Evolutionary conservation across 64 coral and sea anemone species (phyloP).

Genomic region (Orbicella faveolata): DNA sequence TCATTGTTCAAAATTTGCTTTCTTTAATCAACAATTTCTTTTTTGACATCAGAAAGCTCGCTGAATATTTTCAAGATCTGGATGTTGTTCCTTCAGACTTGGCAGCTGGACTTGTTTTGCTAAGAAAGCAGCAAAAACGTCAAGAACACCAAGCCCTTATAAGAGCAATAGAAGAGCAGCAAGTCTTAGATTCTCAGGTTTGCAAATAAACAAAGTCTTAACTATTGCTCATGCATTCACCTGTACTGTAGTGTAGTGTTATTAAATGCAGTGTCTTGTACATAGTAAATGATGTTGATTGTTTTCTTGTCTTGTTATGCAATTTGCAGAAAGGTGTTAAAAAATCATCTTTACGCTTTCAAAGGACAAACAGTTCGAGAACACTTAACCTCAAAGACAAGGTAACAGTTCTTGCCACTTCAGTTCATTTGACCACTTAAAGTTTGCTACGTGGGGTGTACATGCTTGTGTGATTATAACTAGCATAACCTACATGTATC

Average conservation of each 20-base stretch:
- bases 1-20: background rate
- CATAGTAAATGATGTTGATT: background rate
- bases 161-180: slow-evolving; percentile 73
- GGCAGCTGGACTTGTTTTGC: slow-evolving; percentile 93
- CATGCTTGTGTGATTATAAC: background rate
- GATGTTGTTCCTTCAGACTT: slow-evolving; percentile 97
- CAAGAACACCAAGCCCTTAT: slow-evolving; percentile 74
- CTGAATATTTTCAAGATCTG: slow-evolving; percentile 92
- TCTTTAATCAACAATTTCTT: background rate
- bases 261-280: background rate
- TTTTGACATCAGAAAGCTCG: slow-evolving; percentile 63
- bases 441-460: background rate
- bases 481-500: too few species aligned
- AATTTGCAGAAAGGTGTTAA: slow-evolving; percentile 64
- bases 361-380: slow-evolving; percentile 70
- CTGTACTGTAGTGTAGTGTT: background rate
- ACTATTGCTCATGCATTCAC: background rate
- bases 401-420: slow-evolving; percentile 11
- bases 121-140: slow-evolving; percentile 81
- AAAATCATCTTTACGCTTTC: slow-evolving; percentile 78
- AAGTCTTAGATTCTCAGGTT: slow-evolving; percentile 59
- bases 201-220: background rate
- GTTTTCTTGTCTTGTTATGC: background rate
- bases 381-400: slow-evolving; percentile 73
- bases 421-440: too few species aligned